Evolutionary conservation across 2,888 invertebrate species (phyloP).

Genomic region (Lochmaea crataegi): DNA sequence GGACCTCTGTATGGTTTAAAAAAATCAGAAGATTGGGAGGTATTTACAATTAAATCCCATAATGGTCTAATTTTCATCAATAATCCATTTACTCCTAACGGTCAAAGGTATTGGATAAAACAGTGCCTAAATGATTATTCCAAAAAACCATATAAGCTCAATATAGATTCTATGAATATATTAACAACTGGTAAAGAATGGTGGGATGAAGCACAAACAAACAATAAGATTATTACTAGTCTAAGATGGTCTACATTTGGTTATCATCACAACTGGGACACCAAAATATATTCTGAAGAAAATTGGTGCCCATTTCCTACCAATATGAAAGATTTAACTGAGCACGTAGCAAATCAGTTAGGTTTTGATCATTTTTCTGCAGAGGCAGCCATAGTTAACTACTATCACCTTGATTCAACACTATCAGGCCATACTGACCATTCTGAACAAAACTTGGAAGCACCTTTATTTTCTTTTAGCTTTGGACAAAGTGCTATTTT

Average conservation of each 20-base stretch:
- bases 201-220: slow-evolving; percentile 73
- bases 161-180: slow-evolving; percentile 71
- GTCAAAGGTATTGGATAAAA: slow-evolving; percentile 86
- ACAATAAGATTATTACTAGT: slow-evolving; percentile 62
- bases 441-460: slow-evolving; percentile 86
- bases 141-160: slow-evolving; percentile 76
- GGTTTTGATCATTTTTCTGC: slow-evolving; percentile 75
- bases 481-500: slow-evolving; percentile 97
- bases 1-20: slow-evolving; percentile 63
- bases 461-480: slow-evolving; percentile 93
- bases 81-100: slow-evolving; percentile 83
- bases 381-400: slow-evolving; percentile 97
- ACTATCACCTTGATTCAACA: slow-evolving; percentile 92
- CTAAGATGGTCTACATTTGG: slow-evolving; percentile 96
- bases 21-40: slow-evolving; percentile 71
- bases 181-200: slow-evolving; percentile 67
- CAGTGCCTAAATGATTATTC: slow-evolving; percentile 84
- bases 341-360: slow-evolving; percentile 71
- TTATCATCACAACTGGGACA: slow-evolving; percentile 98
- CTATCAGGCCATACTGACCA: slow-evolving; percentile 95
- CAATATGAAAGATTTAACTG: slow-evolving; percentile 76
- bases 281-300: slow-evolving; percentile 84
- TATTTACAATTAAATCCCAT: slow-evolving; percentile 71
- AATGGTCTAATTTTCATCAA: slow-evolving; percentile 82
- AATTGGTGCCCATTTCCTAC: slow-evolving; percentile 76